A percentile compares a stretch with the other conserved stretches of the same genome.
Evolutionary conservation across 1,140 invertebrate genomes (phyloP).

Genomic region (Chelonus insularis): DNA sequence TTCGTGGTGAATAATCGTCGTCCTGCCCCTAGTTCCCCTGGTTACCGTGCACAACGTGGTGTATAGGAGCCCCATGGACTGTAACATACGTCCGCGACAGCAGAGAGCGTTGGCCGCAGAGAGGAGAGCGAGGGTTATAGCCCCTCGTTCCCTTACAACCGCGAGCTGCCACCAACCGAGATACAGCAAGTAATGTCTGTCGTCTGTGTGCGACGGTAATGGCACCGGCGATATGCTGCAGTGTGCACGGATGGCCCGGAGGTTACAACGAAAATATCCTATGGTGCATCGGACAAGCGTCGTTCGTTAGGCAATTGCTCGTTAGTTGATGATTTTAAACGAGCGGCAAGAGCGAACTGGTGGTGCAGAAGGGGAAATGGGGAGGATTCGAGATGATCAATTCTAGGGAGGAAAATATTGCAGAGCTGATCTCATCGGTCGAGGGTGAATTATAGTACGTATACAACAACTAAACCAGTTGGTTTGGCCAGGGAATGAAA

Average conservation of each 20-base stretch:
- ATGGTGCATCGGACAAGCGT: constrained; percentile 14
- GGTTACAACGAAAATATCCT: constrained; percentile 19
- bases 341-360: neutral
- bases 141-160: neutral
- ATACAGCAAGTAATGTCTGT: constrained; percentile 6
- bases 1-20: constrained; percentile 8
- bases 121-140: neutral
- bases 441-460: neutral
- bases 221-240: constrained; percentile 17
- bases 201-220: constrained; percentile 19
- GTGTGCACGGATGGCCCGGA: constrained; percentile 4
- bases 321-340: constrained; percentile 20
- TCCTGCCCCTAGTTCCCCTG: neutral
- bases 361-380: neutral
- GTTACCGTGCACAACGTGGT: constrained; percentile 16
- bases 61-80: constrained; percentile 18
- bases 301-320: constrained; percentile 27
- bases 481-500: neutral
- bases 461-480: neutral
- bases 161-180: constrained; percentile 12
- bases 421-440: neutral
- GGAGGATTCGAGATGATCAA: too few species aligned
- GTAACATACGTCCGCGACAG: constrained; percentile 23
- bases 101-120: constrained; percentile 8
- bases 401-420: too few species aligned